phyloP scores from a whole-genome alignment of 2,797 vertebrate genomes.

The Esox masquinongy region DNA sequence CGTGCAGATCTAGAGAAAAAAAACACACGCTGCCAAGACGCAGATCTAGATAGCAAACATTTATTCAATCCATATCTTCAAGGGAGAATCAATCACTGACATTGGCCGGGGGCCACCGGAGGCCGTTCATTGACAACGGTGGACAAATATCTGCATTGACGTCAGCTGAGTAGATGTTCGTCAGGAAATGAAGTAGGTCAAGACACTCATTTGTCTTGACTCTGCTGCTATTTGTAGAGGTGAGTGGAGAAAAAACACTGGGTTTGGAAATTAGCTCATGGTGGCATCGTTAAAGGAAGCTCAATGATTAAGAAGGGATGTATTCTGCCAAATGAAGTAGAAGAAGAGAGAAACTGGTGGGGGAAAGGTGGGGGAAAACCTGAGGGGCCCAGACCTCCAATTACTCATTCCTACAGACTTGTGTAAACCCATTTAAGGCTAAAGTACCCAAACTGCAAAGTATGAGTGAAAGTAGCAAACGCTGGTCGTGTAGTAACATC shows the following conservation, averaged over 20 bases:
- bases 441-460: neutral
- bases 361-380: slow-evolving; percentile 1
- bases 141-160: slow-evolving; percentile 10
- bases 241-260: neutral
- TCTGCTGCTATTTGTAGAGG: slow-evolving; percentile 19
- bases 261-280: slow-evolving; percentile 13
- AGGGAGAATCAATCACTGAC: neutral
- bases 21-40: neutral
- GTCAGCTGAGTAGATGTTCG: slow-evolving; percentile 19
- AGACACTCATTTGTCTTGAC: slow-evolving; percentile 13
- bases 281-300: slow-evolving; percentile 12
- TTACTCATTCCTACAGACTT: neutral
- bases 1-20: neutral
- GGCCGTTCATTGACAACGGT: slow-evolving; percentile 23
- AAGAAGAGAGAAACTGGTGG: slow-evolving; percentile 9
- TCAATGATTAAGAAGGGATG: slow-evolving; percentile 24
- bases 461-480: neutral
- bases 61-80: neutral
- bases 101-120: neutral
- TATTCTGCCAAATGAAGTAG: neutral
- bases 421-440: slow-evolving; percentile 4
- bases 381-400: neutral
- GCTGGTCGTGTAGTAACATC: neutral
- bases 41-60: neutral
- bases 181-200: slow-evolving; percentile 42